Conservation (phyloP, 2,888 invertebrate genomes). For the Idaea biselata region DNA sequence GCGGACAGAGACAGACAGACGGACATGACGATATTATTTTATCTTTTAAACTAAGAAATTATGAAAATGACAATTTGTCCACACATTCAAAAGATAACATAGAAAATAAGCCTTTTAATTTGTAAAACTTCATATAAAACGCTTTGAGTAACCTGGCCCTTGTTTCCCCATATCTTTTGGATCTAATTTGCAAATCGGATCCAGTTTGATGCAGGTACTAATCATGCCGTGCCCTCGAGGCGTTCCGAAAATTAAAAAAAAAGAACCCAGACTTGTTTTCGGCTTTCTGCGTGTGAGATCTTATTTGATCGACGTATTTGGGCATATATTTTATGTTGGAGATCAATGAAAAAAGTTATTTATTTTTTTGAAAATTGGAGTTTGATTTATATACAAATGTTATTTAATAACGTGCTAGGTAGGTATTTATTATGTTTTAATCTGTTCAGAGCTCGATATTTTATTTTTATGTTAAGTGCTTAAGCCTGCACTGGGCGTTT, state of each 20-base stretch:
- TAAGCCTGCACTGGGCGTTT: no score
- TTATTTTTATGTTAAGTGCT: no score
- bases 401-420: no score
- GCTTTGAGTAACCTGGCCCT: background rate
- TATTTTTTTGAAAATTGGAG: background rate
- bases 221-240: background rate
- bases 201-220: background rate
- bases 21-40: no score
- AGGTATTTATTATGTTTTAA: no score
- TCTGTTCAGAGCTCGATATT: no score
- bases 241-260: background rate
- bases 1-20: no score
- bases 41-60: no score
- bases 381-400: background rate
- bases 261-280: background rate
- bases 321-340: background rate
- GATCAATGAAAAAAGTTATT: background rate
- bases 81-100: no score
- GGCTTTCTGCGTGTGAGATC: background rate
- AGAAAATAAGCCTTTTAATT: background rate
- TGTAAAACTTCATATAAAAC: background rate
- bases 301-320: conserved; percentile 1
- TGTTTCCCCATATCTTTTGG: background rate
- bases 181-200: background rate
- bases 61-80: no score